A percentile compares a stretch with the other conserved stretches of the same genome.
phyloP scores from a whole-genome alignment of 2,113 vertebrate genomes.

The Phrynosoma platyrhinos region DNA sequence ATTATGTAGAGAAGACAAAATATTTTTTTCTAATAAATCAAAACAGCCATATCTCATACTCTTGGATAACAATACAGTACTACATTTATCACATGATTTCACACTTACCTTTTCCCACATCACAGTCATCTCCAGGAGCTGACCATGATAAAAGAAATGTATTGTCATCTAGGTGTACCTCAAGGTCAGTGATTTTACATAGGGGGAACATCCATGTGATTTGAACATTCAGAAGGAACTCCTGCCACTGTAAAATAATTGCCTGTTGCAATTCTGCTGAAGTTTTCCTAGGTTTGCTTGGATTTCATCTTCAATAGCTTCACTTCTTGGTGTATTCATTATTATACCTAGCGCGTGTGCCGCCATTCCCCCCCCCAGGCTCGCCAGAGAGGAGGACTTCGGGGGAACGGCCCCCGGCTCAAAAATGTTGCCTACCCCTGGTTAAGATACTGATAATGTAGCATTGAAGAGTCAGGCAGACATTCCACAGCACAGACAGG shows the following conservation, averaged over 20 bases:
- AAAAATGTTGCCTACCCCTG: too few species aligned
- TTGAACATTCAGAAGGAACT: neutral
- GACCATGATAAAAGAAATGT: slow-evolving; percentile 75
- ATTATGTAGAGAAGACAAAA: too few species aligned
- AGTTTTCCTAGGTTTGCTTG: slow-evolving; percentile 58
- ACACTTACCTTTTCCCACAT: slow-evolving; percentile 74
- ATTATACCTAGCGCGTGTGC: too few species aligned
- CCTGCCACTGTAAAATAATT: slow-evolving; percentile 62
- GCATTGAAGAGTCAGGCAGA: too few species aligned
- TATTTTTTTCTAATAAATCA: too few species aligned
- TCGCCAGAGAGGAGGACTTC: too few species aligned
- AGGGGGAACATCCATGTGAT: slow-evolving; percentile 48
- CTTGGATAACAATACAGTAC: too few species aligned
- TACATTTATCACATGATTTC: too few species aligned
- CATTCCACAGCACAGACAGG: too few species aligned
- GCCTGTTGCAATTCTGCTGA: slow-evolving; percentile 70
- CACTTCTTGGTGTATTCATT: slow-evolving; percentile 69
- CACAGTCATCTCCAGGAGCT: slow-evolving; percentile 74
- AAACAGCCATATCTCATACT: neutral
- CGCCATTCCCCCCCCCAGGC: too few species aligned
- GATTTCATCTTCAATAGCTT: slow-evolving; percentile 49
- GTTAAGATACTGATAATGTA: too few species aligned
- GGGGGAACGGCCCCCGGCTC: too few species aligned
- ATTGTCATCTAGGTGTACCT: slow-evolving; percentile 46
- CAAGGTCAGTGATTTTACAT: slow-evolving; percentile 73